phyloP scores from a whole-genome alignment of 2,113 vertebrate genomes.

The Megaleporinus macrocephalus region DNA sequence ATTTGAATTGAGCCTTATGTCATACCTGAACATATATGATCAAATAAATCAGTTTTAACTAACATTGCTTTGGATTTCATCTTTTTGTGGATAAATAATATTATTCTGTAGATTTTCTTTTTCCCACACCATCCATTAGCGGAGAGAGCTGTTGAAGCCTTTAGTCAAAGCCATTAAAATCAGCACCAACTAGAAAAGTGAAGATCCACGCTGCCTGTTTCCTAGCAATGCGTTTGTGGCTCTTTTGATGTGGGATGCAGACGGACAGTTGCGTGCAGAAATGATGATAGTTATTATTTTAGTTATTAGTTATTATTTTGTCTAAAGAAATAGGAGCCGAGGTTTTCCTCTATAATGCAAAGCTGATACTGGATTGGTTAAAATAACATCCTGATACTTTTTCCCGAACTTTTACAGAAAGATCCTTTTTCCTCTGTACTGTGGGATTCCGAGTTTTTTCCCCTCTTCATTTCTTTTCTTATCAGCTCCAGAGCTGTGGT shows the following conservation, averaged over 20 bases:
- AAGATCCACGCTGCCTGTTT: constrained; percentile 15
- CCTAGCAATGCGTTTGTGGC: neutral
- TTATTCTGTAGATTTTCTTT: neutral
- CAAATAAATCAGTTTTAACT: no score
- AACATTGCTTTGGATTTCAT: no score
- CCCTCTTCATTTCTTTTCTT: neutral
- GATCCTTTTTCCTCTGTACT: neutral
- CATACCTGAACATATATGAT: no score
- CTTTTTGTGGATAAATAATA: no score
- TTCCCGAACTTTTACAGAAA: neutral
- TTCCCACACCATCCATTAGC: neutral
- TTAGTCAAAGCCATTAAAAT: neutral
- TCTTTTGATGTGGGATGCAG: constrained; percentile 9
- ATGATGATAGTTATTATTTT: no score
- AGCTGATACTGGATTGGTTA: neutral
- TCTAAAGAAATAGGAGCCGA: neutral
- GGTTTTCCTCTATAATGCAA: neutral
- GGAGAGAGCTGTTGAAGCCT: no score
- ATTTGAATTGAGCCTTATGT: no score
- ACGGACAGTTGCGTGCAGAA: neutral
- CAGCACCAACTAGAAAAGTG: neutral
- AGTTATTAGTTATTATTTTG: neutral
- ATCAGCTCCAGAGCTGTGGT: neutral
- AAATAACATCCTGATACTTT: no score
- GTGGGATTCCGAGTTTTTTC: neutral